Evolutionary conservation across 2,888 invertebrate species (phyloP).

Genomic region (Lottia gigantea): DNA sequence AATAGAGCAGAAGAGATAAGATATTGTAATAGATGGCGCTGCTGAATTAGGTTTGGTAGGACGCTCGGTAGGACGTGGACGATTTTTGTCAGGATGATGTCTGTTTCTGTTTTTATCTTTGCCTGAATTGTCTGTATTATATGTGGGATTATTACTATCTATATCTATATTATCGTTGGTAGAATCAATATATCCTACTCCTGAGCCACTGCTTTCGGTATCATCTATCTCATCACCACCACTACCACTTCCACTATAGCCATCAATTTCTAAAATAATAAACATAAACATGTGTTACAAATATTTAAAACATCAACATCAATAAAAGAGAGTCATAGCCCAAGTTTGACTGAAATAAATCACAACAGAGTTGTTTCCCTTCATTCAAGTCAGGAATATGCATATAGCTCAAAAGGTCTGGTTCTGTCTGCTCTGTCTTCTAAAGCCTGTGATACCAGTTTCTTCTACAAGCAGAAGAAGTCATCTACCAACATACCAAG

Average conservation of each 20-base stretch:
- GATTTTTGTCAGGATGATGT: neutral
- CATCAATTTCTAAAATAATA: conserved; percentile 32
- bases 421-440: too few relatives aligned
- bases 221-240: conserved; percentile 25
- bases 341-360: too few relatives aligned
- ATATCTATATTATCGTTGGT: conserved; percentile 30
- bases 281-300: neutral
- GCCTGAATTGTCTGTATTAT: conserved; percentile 11
- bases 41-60: neutral
- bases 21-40: neutral
- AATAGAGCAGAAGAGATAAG: neutral
- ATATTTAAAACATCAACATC: too few relatives aligned
- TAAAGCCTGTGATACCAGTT: too few relatives aligned
- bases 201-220: conserved; percentile 41
- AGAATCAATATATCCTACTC: conserved; percentile 33
- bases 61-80: neutral
- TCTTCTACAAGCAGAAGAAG: too few relatives aligned
- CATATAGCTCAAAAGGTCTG: too few relatives aligned
- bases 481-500: too few relatives aligned
- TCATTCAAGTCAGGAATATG: too few relatives aligned
- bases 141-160: conserved; percentile 20
- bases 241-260: conserved; percentile 32
- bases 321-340: too few relatives aligned
- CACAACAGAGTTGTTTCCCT: too few relatives aligned
- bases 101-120: neutral